Evolutionary conservation across 2,888 invertebrate genomes (phyloP).

Genomic region (Torymus tubicola): DNA sequence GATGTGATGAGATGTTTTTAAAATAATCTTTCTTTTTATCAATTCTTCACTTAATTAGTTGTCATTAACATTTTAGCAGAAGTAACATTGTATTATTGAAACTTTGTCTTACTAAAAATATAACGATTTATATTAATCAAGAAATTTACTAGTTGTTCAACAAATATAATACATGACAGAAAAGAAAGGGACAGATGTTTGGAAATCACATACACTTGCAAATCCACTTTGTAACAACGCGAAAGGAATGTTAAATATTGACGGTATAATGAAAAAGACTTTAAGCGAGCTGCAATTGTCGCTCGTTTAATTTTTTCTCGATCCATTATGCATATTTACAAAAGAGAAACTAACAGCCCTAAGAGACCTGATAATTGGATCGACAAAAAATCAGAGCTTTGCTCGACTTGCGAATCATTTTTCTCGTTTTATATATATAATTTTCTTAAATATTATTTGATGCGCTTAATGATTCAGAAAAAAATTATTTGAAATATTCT

Average conservation of each 20-base stretch:
- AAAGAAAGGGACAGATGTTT: background rate
- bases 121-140: background rate
- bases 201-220: background rate
- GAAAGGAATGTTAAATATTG: constrained; percentile 24
- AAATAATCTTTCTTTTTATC: background rate
- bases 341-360: constrained; percentile 1
- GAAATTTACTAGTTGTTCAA: constrained; percentile 30
- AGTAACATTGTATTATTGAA: background rate
- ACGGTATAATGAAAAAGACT: constrained; percentile 17
- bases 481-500: background rate
- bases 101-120: too few relatives aligned
- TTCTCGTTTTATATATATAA: too few relatives aligned
- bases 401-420: background rate
- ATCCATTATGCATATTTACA: constrained; percentile 21
- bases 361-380: background rate
- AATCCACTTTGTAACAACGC: background rate
- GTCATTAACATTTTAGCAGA: too few relatives aligned
- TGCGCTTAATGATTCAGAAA: constrained; percentile 3
- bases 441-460: background rate
- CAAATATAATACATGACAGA: background rate
- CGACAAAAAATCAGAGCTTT: background rate
- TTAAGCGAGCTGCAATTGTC: constrained; percentile 25
- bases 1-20: background rate
- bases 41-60: too few relatives aligned
- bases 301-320: background rate